Base-by-base conservation (phyloP, 1,140 invertebrate species). In the Philotrypesis tridentata region DNA sequence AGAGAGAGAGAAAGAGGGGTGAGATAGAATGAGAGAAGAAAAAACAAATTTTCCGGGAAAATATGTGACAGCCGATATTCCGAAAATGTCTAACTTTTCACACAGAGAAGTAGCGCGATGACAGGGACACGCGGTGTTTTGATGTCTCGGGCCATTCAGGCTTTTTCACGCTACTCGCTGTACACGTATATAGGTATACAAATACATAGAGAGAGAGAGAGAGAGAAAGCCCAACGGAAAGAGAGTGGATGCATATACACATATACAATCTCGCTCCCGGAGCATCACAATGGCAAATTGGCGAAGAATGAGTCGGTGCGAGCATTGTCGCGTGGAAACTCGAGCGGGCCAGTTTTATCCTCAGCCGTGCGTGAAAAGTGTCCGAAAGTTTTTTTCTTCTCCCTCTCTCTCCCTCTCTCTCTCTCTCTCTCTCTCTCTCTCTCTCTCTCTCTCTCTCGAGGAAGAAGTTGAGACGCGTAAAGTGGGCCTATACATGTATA, bases 241-340 rank as follows among this genome's bases (percentile, higher is more conserved):
- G n/a, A n/a, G n/a, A n/a, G n/a, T 9, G 2, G 21, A 60, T 23
- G 55, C 23, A 37, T 72, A 70, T 63, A 63, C 6, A 63, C 29
- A 29, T 63, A n/a, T 43, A 72, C 37, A 23, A 40, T 21, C 23
- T 12, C 9, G 29, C 1, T 31, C 55, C 37, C 21, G n/a, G 1
- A 11, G 1, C 55, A 14, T 8, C 27, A 82, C 80, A 82, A 82
- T 82, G 65, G 80, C 65, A 82, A 82, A 82, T 82, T 82, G 80
- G 65, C 80, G 71, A 9, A 48, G 79, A 80, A 74, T 68, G 78
- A 80, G 65, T 25, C 37, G 63, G 76, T 25, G 23, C 12, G 33
- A 23, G 61, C 79, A 25, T 65, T 21, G 31, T 75, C 61, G 23
- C 71, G 61, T 48, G 25, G 79, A 79, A 70, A 79, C 40, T 43